phyloP scores from a whole-genome alignment of 2,797 vertebrate species.

The Malurus splendens region DNA sequence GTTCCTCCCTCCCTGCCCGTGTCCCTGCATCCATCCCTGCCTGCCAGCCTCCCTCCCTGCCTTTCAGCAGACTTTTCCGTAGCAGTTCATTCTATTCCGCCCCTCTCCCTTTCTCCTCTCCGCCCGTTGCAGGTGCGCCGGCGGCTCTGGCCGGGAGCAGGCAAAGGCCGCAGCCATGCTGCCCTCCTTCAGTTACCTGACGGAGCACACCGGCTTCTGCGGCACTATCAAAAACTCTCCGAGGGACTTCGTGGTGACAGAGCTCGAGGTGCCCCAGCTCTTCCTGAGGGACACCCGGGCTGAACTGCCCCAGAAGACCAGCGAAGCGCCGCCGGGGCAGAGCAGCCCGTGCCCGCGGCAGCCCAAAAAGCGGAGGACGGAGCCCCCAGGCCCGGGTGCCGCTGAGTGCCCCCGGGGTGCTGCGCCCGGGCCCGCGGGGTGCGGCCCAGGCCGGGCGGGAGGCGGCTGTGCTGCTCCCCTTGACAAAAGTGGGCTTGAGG shows the following conservation, averaged over 20 bases:
- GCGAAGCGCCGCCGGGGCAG: background rate
- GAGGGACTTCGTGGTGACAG: slow-evolving; percentile 87
- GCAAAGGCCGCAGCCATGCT: background rate
- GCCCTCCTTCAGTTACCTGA: slow-evolving; percentile 53
- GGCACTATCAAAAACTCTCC: slow-evolving; percentile 85
- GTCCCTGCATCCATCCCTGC: too few species aligned
- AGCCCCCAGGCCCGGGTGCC: background rate
- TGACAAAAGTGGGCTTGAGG: background rate
- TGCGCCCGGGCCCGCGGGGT: background rate
- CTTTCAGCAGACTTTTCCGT: background rate
- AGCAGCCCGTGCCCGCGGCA: background rate
- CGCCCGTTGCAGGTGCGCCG: background rate
- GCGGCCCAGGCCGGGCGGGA: background rate
- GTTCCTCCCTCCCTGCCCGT: accelerated
- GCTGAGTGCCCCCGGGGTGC: background rate
- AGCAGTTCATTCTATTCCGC: accelerated
- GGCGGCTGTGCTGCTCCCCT: background rate
- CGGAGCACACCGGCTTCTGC: slow-evolving; percentile 80
- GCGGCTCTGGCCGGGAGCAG: slow-evolving; percentile 7
- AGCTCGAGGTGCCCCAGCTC: slow-evolving; percentile 75
- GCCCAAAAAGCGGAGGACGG: slow-evolving; percentile 1
- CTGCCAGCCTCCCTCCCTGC: too few species aligned
- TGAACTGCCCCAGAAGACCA: background rate
- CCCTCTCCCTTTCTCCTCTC: accelerated
- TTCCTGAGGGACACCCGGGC: slow-evolving; percentile 36